Base-by-base conservation (phyloP, 2,888 invertebrate genomes). In the Adineta ricciae region DNA sequence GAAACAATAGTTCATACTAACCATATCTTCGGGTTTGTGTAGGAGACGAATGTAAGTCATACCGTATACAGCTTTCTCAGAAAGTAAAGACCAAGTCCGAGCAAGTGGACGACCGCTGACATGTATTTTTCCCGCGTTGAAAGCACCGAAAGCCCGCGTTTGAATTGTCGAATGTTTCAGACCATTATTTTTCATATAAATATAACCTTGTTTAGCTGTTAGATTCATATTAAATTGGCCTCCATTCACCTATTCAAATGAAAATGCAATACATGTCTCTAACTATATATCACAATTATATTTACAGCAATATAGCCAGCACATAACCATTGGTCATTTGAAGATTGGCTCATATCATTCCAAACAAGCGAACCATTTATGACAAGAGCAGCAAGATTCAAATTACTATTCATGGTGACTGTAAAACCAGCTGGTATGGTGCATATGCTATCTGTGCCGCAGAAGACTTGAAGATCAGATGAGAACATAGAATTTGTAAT, bases 171-270 rank as follows among this genome's bases (percentile, higher is more conserved):
- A 4, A 64, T 64, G 32, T 19, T 64, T 64, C 11, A 64, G 64
- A 36, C 64, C 64, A 64, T 64, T 64, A 64, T 64, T 64, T 64
- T 64, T 64, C 16, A 64, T 64, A 19, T 64, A 64, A 64, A 64
- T 64, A 64, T 64, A 64, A 14, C 64, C 64, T 27, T 27, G 32
- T 64, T 64, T 64, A 64, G 5, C 32, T 19, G 32, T 7, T 64
- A 64, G 19, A 64, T 64, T 64, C 64, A 64, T 64, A 2, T 64
- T 19, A 32, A 36, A 64, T 27, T 64, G 64, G 1, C 64, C 64
- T 36, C 64, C 64, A 32, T 64, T 32, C 4, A 64, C 64, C 64
- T 64, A 27, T 7, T 27, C 2, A 64, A 36, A 64, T 14, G 32
- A 14, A 64, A 19, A 64, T 11, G 19, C 2, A 64, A 27, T 27